Evolutionary conservation across 2,113 vertebrate genomes (phyloP), one percentile per base, ranked within the genome.

Genomic region (Mustelus asterias): DNA sequence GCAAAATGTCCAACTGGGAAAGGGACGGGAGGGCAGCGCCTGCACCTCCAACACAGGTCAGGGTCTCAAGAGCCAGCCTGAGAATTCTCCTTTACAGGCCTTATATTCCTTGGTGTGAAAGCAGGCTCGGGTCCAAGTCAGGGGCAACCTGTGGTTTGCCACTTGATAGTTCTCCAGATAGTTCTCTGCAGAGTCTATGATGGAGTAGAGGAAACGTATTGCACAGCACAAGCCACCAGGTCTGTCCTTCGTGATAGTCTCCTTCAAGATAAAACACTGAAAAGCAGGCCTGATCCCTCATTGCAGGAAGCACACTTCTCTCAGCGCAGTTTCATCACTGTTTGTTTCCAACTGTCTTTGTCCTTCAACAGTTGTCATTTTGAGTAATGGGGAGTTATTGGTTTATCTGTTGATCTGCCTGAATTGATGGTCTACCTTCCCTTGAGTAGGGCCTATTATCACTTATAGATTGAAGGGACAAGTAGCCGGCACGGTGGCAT

Each of bases 21-120:
- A 37, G 78, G 78, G 2, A 16, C 33, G 0, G n/a, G 13, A 54
- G 48, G 48, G 4, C 48, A 54, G 48, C 48, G 97, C 96, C 96
- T 97, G 96, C 96, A 90, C 33, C 96, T 96, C 96, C 96, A 96
- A 8, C 26, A 29, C 5, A 72, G 0, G 70, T 18, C n/a, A 83
- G n/a, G 13, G n/a, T 6, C 14, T 41, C 11, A n/a, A 5, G n/a
- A 37, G n/a, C 13, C 5, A 14, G 78, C 13, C 4, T 18, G 78
- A 37, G 37, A 37, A 41, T 83, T 83, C n/a, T 83, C 78, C n/a
- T 41, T 37, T 14, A 18, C 14, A 18, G 14, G 37, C 70, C 26
- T 26, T 4, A 72, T 13, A 37, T 37, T 41, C 78, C n/a, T 41
- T 16, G 16, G 13, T 83, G 14, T 37, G 78, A 37, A 83, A 83